Evolutionary conservation across 2,113 vertebrate genomes (phyloP).

Genomic region (Microcebus jonahi): DNA sequence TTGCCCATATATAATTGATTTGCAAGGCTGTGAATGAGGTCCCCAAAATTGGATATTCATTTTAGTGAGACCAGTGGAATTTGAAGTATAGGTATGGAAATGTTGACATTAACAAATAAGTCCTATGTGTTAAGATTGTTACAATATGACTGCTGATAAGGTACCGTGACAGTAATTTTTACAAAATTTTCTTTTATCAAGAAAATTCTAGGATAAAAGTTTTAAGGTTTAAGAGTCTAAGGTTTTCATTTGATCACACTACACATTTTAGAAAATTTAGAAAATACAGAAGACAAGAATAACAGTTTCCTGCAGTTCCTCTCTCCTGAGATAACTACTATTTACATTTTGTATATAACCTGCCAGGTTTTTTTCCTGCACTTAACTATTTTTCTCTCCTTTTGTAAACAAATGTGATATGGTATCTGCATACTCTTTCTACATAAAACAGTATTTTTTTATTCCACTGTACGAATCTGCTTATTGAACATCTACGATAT

Average conservation of each 20-base stretch:
- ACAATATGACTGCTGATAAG: background rate
- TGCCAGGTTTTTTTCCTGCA: background rate
- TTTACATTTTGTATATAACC: background rate
- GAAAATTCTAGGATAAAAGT: background rate
- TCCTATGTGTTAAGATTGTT: background rate
- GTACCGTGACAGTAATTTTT: background rate
- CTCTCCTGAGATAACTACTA: background rate
- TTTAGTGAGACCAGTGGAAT: background rate
- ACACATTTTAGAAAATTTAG: slow-evolving; percentile 24
- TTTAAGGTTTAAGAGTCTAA: background rate
- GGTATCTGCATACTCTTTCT: background rate
- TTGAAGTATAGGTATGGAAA: background rate
- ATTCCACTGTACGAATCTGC: background rate
- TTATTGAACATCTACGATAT: background rate
- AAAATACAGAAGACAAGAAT: background rate
- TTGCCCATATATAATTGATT: background rate
- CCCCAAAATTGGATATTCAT: background rate
- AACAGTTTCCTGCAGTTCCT: background rate
- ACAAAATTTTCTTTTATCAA: background rate
- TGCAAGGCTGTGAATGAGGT: background rate
- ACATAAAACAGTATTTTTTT: background rate
- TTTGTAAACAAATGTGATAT: background rate
- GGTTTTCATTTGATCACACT: background rate
- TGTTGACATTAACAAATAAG: background rate
- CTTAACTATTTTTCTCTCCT: background rate